A percentile compares a stretch with the other conserved stretches of the same genome.
Conservation (phyloP, 1,140 invertebrate species). For the Drosophila asahinai region DNA sequence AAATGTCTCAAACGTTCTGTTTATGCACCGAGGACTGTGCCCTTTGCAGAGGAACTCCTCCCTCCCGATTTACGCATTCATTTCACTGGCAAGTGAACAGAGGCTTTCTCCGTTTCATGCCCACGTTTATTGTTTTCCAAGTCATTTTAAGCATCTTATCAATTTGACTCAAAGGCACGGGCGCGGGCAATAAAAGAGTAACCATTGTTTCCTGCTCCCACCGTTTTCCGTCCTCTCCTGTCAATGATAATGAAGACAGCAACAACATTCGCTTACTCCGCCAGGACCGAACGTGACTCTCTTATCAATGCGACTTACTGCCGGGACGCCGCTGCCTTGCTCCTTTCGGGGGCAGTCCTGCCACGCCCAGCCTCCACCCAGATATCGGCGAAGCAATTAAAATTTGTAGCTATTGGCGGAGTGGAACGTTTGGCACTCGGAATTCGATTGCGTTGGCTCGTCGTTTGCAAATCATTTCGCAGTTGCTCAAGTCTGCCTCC, state of each 20-base stretch:
- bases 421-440: slow-evolving; percentile 39
- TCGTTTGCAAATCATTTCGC: slow-evolving; percentile 81
- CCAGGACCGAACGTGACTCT: slow-evolving; percentile 67
- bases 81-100: slow-evolving; percentile 48
- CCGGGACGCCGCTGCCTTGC: slow-evolving; percentile 22
- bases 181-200: slow-evolving; percentile 77
- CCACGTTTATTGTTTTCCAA: slow-evolving; percentile 82
- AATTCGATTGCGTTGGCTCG: slow-evolving; percentile 71
- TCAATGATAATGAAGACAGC: slow-evolving; percentile 81
- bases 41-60: slow-evolving; percentile 1
- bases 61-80: slow-evolving; percentile 38
- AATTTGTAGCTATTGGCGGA: slow-evolving; percentile 76
- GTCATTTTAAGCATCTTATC: slow-evolving; percentile 81
- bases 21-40: slow-evolving; percentile 65
- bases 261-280: slow-evolving; percentile 67
- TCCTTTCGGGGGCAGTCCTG: slow-evolving; percentile 22
- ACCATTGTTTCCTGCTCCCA: slow-evolving; percentile 59
- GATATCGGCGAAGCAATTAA: slow-evolving; percentile 77
- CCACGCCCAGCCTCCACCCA: slow-evolving; percentile 12
- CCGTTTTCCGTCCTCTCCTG: slow-evolving; percentile 46
- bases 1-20: slow-evolving; percentile 77
- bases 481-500: slow-evolving; percentile 55
- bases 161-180: slow-evolving; percentile 76
- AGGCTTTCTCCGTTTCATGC: slow-evolving; percentile 72
- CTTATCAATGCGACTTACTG: slow-evolving; percentile 78